Conservation (phyloP, 2,888 invertebrate genomes). For the Palloptera scutellata region DNA sequence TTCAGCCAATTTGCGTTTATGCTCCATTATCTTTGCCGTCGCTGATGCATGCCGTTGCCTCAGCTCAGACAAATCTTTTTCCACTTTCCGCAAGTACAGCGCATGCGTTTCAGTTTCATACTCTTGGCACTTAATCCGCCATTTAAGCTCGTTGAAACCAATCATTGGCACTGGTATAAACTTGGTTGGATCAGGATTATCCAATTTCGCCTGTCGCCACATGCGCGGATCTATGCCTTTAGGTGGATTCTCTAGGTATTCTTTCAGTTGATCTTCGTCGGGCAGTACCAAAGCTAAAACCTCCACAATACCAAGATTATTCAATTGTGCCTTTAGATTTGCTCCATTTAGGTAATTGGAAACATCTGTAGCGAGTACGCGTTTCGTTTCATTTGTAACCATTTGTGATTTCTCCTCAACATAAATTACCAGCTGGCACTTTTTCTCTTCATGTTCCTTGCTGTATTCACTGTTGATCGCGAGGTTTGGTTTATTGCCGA, state of each 20-base stretch:
- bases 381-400: conserved; percentile 71
- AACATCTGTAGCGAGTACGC: conserved; percentile 78
- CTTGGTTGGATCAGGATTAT: conserved; percentile 91
- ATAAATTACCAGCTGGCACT: conserved; percentile 79
- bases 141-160: conserved; percentile 83
- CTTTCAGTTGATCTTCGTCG: conserved; percentile 80
- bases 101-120: conserved; percentile 85
- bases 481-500: conserved; percentile 87
- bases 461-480: conserved; percentile 80
- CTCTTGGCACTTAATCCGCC: conserved; percentile 84
- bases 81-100: conserved; percentile 80
- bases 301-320: conserved; percentile 75
- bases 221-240: conserved; percentile 88
- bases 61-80: conserved; percentile 78
- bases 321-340: conserved; percentile 75
- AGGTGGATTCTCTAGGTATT: conserved; percentile 91
- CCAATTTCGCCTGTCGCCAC: conserved; percentile 95
- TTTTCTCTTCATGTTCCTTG: conserved; percentile 79
- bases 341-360: conserved; percentile 75
- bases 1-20: conserved; percentile 81
- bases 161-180: conserved; percentile 94
- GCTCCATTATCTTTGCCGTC: conserved; percentile 81
- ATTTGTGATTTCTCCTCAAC: conserved; percentile 75
- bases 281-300: conserved; percentile 79
- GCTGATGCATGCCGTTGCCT: conserved; percentile 84